A percentile compares a stretch with the other conserved stretches of the same genome.
Conservation (phyloP, 2,113 vertebrate species). For the Litocranius walleri region DNA sequence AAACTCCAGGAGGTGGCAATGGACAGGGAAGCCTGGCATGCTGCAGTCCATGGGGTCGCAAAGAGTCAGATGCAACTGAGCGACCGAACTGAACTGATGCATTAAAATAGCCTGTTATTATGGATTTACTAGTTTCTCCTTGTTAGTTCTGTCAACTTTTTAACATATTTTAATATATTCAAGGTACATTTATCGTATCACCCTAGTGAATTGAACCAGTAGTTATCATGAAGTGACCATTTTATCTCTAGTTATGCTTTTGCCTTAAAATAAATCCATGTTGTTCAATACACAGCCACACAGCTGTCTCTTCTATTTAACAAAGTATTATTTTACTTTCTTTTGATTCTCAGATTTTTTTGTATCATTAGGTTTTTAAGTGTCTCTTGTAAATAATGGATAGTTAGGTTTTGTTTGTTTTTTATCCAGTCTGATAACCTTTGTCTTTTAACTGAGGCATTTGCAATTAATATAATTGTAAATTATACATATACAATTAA, state of each 20-base stretch:
- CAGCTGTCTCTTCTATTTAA: neutral
- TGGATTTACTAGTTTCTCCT: neutral
- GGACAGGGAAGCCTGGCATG: neutral
- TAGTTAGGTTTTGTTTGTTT: neutral
- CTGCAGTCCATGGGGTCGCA: neutral
- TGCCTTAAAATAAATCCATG: neutral
- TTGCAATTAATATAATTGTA: neutral
- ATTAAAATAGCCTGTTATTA: neutral
- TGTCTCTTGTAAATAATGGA: neutral
- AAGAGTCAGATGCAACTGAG: neutral
- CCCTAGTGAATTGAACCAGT: neutral
- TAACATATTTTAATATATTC: neutral
- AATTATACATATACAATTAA: neutral
- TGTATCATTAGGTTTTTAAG: neutral
- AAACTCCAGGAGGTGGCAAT: neutral
- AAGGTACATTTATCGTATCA: neutral
- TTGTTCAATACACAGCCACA: neutral
- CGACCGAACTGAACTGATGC: neutral
- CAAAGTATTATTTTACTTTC: neutral
- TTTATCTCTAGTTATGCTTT: neutral
- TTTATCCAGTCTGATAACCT: neutral
- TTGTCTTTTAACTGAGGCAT: conserved; percentile 4
- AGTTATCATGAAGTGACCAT: neutral
- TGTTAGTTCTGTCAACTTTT: neutral
- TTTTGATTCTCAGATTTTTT: neutral